Evolutionary conservation across 2,888 invertebrate species (phyloP), one percentile per base, ranked within the genome.

Genomic region (Caenorhabditis angaria): DNA sequence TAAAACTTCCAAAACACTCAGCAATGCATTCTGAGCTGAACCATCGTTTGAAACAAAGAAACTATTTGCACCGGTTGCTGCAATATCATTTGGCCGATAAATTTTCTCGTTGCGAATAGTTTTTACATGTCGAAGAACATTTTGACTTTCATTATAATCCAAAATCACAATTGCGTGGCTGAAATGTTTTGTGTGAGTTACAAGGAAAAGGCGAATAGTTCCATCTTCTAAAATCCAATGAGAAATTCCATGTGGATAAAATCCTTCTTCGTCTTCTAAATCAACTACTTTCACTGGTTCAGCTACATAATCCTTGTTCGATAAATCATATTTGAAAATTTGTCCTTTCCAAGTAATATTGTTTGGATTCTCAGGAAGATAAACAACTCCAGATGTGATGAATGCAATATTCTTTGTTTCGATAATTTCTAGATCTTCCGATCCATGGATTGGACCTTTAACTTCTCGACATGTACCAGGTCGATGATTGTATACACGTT

Each of bases 211-310:
- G 18, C 76, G 70, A 55, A 82, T 57, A 3, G 65, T 63, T n/a
- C 74, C 76, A 29, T 76, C 65, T 25, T 65, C 57, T 22, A 70
- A 35, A 0, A 70, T 64, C 65, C 67, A 76, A 55, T 75, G 71
- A 1, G 78, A 71, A 12, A 82, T 56, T 53, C 82, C 82, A 57
- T 82, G 82, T 1, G 82, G 79, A 50, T 76, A 76, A 69, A 82
- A 82, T 22, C 56, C 63, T 10, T 58, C 65, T 10, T n/a, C 55
- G 20, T 68, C 57, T 29, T 73, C 72, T 22, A 68, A 29, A 29
- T 60, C 56, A 8, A 54, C 12, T 27, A 73, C 20, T 14, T 61
- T 58, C n/a, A 74, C 47, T 29, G 32, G 3, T 48, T 69, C 61
- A n/a, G 63, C 65, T 51, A 48, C 24, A 25, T 48, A 68, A 14